Evolutionary conservation across 2,888 invertebrate species (phyloP).

Genomic region (Pharmacophagus antenor): DNA sequence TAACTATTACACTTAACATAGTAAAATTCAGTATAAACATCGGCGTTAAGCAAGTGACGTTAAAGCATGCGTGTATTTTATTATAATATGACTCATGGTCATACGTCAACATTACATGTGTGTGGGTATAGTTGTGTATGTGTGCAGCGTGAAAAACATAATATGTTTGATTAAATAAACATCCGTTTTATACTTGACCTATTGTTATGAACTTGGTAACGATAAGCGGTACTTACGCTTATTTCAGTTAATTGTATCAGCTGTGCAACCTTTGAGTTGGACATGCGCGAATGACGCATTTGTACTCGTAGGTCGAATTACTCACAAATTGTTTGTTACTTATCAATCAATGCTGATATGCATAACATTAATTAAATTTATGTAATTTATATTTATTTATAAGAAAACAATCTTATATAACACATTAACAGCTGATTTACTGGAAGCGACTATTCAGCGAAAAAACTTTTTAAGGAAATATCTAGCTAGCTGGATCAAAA

Average conservation of each 20-base stretch:
- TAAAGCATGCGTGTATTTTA: not conserved
- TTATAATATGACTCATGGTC: not conserved
- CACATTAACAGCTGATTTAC: too few relatives aligned
- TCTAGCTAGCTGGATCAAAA: too few relatives aligned
- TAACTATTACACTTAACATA: not conserved
- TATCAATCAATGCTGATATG: not conserved
- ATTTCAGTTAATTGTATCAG: not conserved
- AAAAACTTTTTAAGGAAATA: too few relatives aligned
- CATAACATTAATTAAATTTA: not conserved
- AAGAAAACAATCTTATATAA: not conserved
- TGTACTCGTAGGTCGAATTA: not conserved
- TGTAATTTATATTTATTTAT: not conserved
- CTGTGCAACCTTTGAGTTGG: not conserved
- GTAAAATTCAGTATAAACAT: not conserved
- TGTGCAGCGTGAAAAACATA: slow-evolving; percentile 1
- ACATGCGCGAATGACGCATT: slow-evolving; percentile 10
- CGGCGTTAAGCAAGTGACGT: not conserved
- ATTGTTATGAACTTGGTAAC: slow-evolving; percentile 17
- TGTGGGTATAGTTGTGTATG: not conserved
- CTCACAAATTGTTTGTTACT: not conserved
- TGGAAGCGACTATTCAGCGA: too few relatives aligned
- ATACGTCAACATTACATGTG: not conserved
- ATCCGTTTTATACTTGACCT: slow-evolving; percentile 21
- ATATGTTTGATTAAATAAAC: slow-evolving; percentile 12
- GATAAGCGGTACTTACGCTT: slow-evolving; percentile 18